Evolutionary conservation across 2,888 invertebrate species (phyloP), one percentile per base, ranked within the genome.

Genomic region (Athalia cordata): DNA sequence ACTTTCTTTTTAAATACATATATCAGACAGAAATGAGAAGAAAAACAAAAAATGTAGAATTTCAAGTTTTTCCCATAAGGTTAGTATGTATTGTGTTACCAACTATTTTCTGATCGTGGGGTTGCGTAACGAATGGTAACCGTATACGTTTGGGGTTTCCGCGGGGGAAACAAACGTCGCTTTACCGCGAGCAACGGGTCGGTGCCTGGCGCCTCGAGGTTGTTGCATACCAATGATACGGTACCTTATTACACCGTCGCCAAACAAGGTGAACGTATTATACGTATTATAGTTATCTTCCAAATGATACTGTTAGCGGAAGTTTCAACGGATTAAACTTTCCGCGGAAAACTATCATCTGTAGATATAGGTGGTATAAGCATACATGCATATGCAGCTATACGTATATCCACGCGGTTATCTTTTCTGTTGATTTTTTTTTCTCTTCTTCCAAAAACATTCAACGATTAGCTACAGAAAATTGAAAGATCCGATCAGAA

Each of bases 141-240:
- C 70, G 55, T 70, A 57, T 57, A 55, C 57, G 55, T 49, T 67
- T 13, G 67, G 9, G 50, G 49, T 67, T 50, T 50, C 47, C 67
- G 67, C 67, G 67, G 15, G 47, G 67, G 50, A 67, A 67, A 67
- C 29, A 55, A 68, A 15, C 52, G 52, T 11, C 52, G 68, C 55
- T 68, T 68, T 55, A 68, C 68, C 52, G 68, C 68, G 52, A 13
- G 11, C 52, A 52, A 15, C 68, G 68, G 55, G 55, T 52, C 68
- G 29, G 59, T 47, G 72, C 29, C 59, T 59, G 72, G 72, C 72
- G 72, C 72, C 72, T 59, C n/a, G 72, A 57, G 59, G 72, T 59
- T 72, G 72, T 72, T 72, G 72, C 72, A 72, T 72, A 47, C 59
- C 72, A 68, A 72, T 47, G 29, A 72, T 47, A 47, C n/a, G 49